Conservation (phyloP, 2,113 vertebrate genomes). For the Eleginops maclovinus region DNA sequence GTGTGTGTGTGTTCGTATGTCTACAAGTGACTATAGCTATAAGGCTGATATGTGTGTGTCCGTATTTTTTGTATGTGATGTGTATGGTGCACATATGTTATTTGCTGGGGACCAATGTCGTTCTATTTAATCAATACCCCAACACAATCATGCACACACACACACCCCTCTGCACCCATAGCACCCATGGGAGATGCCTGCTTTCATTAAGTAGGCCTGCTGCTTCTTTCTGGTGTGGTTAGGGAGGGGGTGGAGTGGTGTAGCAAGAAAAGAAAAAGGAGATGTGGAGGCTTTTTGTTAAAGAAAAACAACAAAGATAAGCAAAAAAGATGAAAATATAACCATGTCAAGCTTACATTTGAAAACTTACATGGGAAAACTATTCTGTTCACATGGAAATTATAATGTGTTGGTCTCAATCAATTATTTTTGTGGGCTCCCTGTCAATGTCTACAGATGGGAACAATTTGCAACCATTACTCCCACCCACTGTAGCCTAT, state of each 20-base stretch:
- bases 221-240: slow-evolving; percentile 56
- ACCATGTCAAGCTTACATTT: background rate
- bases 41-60: slow-evolving; percentile 44
- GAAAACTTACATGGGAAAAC: background rate
- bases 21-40: slow-evolving; percentile 49
- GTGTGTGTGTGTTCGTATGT: slow-evolving; percentile 22
- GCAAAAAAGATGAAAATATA: slow-evolving; percentile 27
- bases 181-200: slow-evolving; percentile 63
- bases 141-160: slow-evolving; percentile 27
- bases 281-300: background rate
- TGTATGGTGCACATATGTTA: slow-evolving; percentile 36
- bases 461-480: too few species aligned
- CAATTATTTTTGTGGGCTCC: too few species aligned
- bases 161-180: slow-evolving; percentile 37
- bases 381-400: background rate
- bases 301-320: slow-evolving; percentile 19
- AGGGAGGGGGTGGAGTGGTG: slow-evolving; percentile 24
- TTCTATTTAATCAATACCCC: slow-evolving; percentile 69
- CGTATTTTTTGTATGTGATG: slow-evolving; percentile 30
- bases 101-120: slow-evolving; percentile 63
- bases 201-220: slow-evolving; percentile 71
- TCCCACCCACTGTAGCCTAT: too few species aligned
- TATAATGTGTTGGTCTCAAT: too few species aligned
- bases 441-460: too few species aligned
- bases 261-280: slow-evolving; percentile 1